phyloP scores from a whole-genome alignment of 2,113 vertebrate genomes.

The Alectura lathami region DNA sequence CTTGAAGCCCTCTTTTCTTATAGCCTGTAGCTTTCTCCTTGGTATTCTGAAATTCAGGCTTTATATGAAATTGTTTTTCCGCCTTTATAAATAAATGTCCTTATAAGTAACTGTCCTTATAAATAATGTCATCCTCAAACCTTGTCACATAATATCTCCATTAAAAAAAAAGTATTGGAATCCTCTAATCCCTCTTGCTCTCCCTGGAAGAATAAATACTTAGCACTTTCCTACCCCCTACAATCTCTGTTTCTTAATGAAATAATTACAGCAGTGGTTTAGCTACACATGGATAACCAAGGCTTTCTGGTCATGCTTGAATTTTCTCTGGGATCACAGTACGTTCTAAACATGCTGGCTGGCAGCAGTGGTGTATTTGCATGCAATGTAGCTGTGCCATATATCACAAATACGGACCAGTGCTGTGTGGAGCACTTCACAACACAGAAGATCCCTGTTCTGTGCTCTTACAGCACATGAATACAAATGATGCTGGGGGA shows the following conservation, averaged over 20 bases:
- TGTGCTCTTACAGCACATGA: rapidly evolving
- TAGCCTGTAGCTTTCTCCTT: slow-evolving; percentile 1
- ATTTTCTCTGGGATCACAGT: neutral
- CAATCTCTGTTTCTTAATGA: neutral
- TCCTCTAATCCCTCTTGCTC: neutral
- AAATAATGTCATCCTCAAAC: neutral
- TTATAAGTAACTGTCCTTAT: neutral
- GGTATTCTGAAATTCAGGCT: neutral
- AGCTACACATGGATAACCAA: rapidly evolving
- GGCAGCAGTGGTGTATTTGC: neutral
- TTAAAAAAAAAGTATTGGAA: neutral
- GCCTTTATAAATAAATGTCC: neutral
- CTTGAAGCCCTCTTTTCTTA: slow-evolving; percentile 10
- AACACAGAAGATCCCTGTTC: neutral
- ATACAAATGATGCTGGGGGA: rapidly evolving
- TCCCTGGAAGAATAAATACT: neutral
- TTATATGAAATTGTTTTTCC: neutral
- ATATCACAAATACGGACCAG: rapidly evolving
- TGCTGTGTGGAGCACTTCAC: rapidly evolving
- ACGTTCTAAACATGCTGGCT: rapidly evolving
- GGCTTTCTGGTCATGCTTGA: neutral
- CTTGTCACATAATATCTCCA: neutral
- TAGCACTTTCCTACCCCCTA: neutral
- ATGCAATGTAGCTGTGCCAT: rapidly evolving
- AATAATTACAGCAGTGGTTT: neutral